Evolutionary conservation across 2,113 vertebrate genomes (phyloP), one percentile per base, ranked within the genome.

Genomic region (Pampusana beccarii): DNA sequence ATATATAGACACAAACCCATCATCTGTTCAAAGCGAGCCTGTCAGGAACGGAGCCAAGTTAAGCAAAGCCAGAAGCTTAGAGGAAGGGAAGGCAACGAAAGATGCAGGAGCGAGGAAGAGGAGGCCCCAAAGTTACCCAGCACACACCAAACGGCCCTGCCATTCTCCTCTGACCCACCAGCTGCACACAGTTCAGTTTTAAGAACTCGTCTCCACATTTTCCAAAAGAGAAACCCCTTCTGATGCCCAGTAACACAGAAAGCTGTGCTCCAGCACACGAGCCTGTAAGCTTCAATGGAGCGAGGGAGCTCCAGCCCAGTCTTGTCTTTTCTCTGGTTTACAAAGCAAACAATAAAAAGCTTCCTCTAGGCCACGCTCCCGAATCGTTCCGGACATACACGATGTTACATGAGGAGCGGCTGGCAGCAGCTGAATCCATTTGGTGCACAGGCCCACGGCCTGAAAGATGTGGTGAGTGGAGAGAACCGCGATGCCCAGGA

Each of bases 111-210:
- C 1, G 1, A 50, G 28, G 46, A 91, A 38, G 25, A 77, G 20
- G 38, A 66, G 56, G 38, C 44, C 53, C 19, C 0, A 0, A 53
- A 51, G 53, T 57, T n/a, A 28, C 1, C 11, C 2, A 3, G 26
- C 15, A 25, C 4, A 6, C 5, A 24, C 28, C 29, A 4, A 67
- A 12, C 34, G 11, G 16, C 24, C 6, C 23, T 74, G 51, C 14
- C 50, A 31, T 13, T 18, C 54, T 40, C 31, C 64, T 26, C 28
- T 19, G 28, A 40, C 24, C 26, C 61, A 31, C 28, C 54, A 17
- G 29, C 58, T 40, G 18, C 4, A 48, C 67, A 54, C 54, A 8
- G 6, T 29, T 48, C 15, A 12, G 6, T 48, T 56, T 23, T 29
- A 44, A 53, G 18, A 67, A 1, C 42, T 38, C 31, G 36, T 51